These are phyloP conservation scores for Ennomos fuscantarius DNA, from an alignment of 2,888 invertebrate species.

Conservation along the genomic window DNA sequence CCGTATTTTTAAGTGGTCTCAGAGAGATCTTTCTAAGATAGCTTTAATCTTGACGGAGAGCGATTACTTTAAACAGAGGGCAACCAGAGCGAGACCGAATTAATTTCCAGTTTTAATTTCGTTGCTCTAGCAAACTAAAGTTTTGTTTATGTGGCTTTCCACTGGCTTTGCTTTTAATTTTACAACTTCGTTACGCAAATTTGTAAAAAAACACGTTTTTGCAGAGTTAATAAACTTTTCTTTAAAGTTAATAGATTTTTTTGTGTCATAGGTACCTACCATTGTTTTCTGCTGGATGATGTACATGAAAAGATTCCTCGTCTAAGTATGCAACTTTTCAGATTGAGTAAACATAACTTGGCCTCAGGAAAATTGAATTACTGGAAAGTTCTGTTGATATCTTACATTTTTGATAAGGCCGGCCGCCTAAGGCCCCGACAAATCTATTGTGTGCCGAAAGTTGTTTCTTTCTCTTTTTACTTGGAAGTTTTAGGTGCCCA, in stretches of 20 bases:
- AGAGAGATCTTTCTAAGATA: slow-evolving; percentile 50
- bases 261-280: too few species aligned
- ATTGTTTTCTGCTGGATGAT: slow-evolving; percentile 5
- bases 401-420: slow-evolving; percentile 38
- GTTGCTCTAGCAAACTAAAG: slow-evolving; percentile 22
- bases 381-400: slow-evolving; percentile 32
- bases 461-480: slow-evolving; percentile 31
- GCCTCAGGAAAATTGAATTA: slow-evolving; percentile 35
- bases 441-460: slow-evolving; percentile 34
- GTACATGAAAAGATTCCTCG: slow-evolving; percentile 10
- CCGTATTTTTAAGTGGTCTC: slow-evolving; percentile 52
- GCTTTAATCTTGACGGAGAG: slow-evolving; percentile 51
- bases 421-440: slow-evolving; percentile 24
- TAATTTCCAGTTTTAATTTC: slow-evolving; percentile 44
- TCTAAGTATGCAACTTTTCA: slow-evolving; percentile 21
- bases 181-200: neutral
- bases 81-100: slow-evolving; percentile 17
- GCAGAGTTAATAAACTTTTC: too few species aligned
- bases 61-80: slow-evolving; percentile 48
- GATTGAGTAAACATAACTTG: slow-evolving; percentile 32
- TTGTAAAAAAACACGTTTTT: neutral
- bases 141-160: slow-evolving; percentile 1
- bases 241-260: too few species aligned
- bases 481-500: slow-evolving; percentile 8
- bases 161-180: neutral